A percentile compares a stretch with the other conserved stretches of the same genome.
phyloP scores from a whole-genome alignment of 2,888 invertebrate genomes.

The Junonia oenone region DNA sequence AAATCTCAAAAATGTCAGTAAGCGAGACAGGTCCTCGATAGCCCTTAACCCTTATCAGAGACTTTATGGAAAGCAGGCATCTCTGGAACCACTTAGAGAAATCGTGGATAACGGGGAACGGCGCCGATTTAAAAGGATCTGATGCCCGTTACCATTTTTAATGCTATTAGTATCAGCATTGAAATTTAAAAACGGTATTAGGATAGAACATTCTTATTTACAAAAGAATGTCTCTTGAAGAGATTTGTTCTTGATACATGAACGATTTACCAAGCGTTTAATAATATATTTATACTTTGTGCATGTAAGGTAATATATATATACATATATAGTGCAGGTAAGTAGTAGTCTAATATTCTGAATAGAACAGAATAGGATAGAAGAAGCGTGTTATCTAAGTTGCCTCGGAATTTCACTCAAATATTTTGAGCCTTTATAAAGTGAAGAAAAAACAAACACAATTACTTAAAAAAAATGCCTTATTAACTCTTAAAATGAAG shows the following conservation, averaged over 20 bases:
- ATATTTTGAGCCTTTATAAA: too few species aligned
- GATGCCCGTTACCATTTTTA: slow-evolving; percentile 30
- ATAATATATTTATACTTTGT: background rate
- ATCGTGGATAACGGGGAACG: slow-evolving; percentile 28
- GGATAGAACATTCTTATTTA: slow-evolving; percentile 3
- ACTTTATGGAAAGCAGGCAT: slow-evolving; percentile 62
- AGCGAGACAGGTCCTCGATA: slow-evolving; percentile 32
- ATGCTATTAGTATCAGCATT: slow-evolving; percentile 40
- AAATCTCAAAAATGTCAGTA: slow-evolving; percentile 33
- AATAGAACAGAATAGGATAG: too few species aligned
- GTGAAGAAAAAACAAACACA: too few species aligned
- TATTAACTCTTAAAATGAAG: background rate
- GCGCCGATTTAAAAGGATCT: slow-evolving; percentile 33
- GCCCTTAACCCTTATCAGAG: slow-evolving; percentile 55
- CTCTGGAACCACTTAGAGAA: slow-evolving; percentile 50
- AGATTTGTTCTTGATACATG: background rate
- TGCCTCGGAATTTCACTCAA: too few species aligned
- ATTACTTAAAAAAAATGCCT: too few species aligned
- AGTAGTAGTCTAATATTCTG: too few species aligned
- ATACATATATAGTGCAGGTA: too few species aligned
- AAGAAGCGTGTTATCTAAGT: too few species aligned
- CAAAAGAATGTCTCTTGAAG: background rate
- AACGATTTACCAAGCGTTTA: background rate
- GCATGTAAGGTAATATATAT: background rate
- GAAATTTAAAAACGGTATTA: slow-evolving; percentile 11